A percentile compares a stretch with the other conserved stretches of the same genome.
Evolutionary conservation across 1,140 invertebrate genomes (phyloP).

Genomic region (Drosophila pandora): DNA sequence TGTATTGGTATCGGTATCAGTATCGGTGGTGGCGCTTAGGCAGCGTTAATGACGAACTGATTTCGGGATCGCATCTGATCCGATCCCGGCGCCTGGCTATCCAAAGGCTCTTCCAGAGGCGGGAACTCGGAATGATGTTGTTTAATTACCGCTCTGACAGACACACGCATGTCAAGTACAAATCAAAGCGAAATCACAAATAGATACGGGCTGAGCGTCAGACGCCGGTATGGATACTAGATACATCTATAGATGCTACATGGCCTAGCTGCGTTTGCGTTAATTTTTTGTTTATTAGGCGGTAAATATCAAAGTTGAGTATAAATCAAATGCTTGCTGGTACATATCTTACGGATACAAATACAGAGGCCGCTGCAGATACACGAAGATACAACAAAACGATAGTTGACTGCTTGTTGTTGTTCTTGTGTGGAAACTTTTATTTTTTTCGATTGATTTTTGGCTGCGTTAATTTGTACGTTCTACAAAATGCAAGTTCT

Average conservation of each 20-base stretch:
- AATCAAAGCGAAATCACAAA: constrained; percentile 75
- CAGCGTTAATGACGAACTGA: neutral
- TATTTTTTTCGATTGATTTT: constrained; percentile 40
- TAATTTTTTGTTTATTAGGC: constrained; percentile 82
- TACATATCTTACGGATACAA: constrained; percentile 43
- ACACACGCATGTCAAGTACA: constrained; percentile 73
- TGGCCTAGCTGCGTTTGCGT: constrained; percentile 62
- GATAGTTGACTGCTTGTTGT: constrained; percentile 14
- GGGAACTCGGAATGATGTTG: constrained; percentile 68
- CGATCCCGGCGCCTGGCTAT: neutral
- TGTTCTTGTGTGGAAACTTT: constrained; percentile 60
- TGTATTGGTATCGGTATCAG: constrained; percentile 3
- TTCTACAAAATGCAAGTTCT: constrained; percentile 76
- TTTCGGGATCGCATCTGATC: neutral
- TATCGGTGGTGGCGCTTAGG: neutral
- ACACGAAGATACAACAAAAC: constrained; percentile 13
- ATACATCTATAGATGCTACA: constrained; percentile 51
- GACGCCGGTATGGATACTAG: constrained; percentile 41
- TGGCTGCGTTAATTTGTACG: constrained; percentile 73
- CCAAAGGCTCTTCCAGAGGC: constrained; percentile 1
- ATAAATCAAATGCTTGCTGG: constrained; percentile 76
- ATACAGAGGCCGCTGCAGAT: constrained; percentile 19
- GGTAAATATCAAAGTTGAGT: constrained; percentile 80
- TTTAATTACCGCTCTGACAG: constrained; percentile 76
- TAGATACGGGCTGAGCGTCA: constrained; percentile 36